Evolutionary conservation across 2,888 invertebrate species (phyloP).

Genomic region (Molorchus minor): DNA sequence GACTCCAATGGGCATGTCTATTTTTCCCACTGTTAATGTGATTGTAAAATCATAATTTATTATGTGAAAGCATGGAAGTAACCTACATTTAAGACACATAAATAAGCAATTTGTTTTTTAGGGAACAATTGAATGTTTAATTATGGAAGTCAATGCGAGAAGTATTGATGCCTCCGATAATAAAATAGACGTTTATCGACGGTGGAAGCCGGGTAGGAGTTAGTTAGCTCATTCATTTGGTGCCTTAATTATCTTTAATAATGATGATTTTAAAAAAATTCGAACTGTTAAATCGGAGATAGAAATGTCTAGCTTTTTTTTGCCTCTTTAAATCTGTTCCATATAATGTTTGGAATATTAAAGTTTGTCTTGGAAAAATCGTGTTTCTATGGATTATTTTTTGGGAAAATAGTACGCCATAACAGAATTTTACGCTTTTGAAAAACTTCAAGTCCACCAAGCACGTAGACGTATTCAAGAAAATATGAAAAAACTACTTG

Average conservation of each 20-base stretch:
- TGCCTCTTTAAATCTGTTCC: no score
- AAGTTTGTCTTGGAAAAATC: no score
- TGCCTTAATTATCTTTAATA: background rate
- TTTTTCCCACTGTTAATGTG: background rate
- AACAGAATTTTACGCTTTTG: no score
- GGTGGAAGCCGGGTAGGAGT: no score
- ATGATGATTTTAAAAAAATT: background rate
- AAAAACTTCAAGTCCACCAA: no score
- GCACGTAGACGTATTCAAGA: no score
- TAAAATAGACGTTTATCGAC: background rate
- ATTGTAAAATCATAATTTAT: constrained; percentile 8
- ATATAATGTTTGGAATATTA: no score
- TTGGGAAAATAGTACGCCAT: no score
- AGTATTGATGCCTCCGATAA: background rate
- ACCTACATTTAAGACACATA: background rate
- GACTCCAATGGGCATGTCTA: background rate
- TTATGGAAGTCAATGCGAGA: background rate
- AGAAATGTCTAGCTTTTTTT: background rate
- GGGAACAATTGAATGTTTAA: background rate
- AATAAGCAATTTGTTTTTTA: constrained; percentile 2
- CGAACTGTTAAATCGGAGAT: background rate
- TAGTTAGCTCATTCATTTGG: no score
- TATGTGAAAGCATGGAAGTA: constrained; percentile 7
- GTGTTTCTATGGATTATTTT: no score
- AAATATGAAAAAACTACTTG: no score